A percentile compares a stretch with the other conserved stretches of the same genome.
phyloP scores from a whole-genome alignment of 2,797 vertebrate genomes.

The Vultur gryphus region DNA sequence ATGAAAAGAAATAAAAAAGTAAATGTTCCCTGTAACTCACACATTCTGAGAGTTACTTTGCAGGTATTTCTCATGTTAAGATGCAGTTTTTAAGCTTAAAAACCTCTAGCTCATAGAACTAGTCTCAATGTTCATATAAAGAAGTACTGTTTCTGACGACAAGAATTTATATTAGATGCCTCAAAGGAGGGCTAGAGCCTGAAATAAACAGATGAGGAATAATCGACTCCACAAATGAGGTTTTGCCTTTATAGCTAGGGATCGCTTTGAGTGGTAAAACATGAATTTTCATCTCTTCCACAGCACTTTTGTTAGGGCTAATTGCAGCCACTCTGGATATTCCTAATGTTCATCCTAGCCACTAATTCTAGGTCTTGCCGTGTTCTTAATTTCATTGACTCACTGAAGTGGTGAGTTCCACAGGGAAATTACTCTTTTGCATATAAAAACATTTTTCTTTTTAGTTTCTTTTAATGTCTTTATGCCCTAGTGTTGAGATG shows the following conservation, averaged over 20 bases:
- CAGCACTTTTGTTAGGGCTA: background rate
- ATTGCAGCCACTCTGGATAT: background rate
- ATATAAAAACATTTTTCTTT: background rate
- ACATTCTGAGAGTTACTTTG: background rate
- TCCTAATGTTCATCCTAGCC: background rate
- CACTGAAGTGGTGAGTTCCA: background rate
- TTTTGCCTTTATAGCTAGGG: background rate
- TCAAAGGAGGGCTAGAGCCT: background rate
- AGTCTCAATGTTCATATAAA: background rate
- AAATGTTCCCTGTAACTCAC: background rate
- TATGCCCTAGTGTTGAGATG: background rate
- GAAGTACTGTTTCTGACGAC: background rate
- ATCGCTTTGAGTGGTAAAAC: background rate
- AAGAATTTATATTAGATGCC: background rate
- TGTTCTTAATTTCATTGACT: background rate
- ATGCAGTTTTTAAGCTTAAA: background rate
- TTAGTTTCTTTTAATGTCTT: background rate
- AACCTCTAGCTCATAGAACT: background rate
- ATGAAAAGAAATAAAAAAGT: background rate
- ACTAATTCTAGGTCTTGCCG: background rate
- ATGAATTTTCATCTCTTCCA: background rate
- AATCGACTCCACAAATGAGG: background rate
- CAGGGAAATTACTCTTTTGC: background rate
- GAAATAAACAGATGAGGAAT: background rate
- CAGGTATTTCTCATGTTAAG: background rate